phyloP scores from a whole-genome alignment of 2,888 invertebrate species.

The Clepsis dumicolana region DNA sequence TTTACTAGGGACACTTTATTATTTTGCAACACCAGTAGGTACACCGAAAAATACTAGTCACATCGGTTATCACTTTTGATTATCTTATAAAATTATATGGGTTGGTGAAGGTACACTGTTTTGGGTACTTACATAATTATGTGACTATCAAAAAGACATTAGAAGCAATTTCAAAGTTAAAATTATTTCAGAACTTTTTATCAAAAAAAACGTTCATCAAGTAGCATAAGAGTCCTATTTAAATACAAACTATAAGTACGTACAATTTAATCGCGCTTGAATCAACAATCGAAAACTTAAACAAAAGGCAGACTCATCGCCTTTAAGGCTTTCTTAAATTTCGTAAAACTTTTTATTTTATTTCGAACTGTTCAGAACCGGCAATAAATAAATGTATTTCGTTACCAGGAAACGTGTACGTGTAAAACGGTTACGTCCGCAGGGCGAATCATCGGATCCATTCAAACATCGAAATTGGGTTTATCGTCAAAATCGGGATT shows the following conservation, averaged over 20 bases:
- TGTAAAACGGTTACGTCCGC: slow-evolving; percentile 31
- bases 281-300: neutral
- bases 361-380: neutral
- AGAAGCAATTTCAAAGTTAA: neutral
- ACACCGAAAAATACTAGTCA: no score
- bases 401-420: slow-evolving; percentile 4
- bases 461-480: slow-evolving; percentile 66
- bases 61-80: no score
- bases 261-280: neutral
- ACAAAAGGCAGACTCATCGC: neutral
- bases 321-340: no score
- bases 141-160: neutral
- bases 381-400: neutral
- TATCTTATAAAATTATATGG: no score
- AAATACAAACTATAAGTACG: neutral
- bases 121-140: no score
- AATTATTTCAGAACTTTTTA: neutral
- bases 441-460: slow-evolving; percentile 43
- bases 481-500: slow-evolving; percentile 69
- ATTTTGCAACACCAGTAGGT: neutral
- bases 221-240: neutral
- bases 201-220: neutral
- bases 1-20: neutral
- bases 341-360: no score
- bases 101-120: no score